Base-by-base conservation (phyloP, 37 sponge, comb jelly and placozoan genomes). In the Spongilla lacustris region DNA sequence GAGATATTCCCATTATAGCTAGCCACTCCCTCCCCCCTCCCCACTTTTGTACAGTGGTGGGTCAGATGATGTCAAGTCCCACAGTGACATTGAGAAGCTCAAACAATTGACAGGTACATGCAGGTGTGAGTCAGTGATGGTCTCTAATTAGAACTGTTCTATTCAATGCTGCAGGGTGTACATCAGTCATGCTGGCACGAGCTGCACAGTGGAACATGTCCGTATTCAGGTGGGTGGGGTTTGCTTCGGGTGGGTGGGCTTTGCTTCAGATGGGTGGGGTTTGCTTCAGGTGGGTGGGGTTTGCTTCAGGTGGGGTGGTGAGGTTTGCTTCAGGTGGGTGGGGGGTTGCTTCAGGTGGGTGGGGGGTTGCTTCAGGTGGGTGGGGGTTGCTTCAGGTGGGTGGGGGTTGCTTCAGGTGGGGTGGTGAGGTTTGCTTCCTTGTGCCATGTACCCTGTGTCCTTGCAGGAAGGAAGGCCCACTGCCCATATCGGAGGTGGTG, bases 151-250 rank as follows among this genome's bases (percentile, higher is more conserved):
- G 22, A 24, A 46, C 31, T 83, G 73, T 37, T n/a, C 0, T 33
- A 1, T 33, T 1, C 23, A 2, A 30, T 28, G 8, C 36, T 68
- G 33, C 76, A 94, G 94, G 90, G 6, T 90, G 93, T 66, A 32
- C 69, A 23, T 93, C 96, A 22, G 92, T 97, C 37, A 99, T 99
- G 99, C 29, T 99, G 24, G 99, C 99, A 17, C 71, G 99, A 73
- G 93, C 96, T 14, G 99, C 99, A 46, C 89, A 94, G 87, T 79
- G 93, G 84, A 97, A 99, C 74, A 94, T 95, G 17, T 97, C 97
- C 6, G 77, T 99, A 19, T 99, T 99, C 89, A 90, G 99, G 94
- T 95, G 76, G 0, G 36, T 66, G 24, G 28, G 25, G 50, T 27
- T 50, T 79, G 34, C 48, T 27, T 36, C 38, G 5, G 11, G 12